phyloP scores from a whole-genome alignment of 2,888 invertebrate species.

The Steromphala cineraria region DNA sequence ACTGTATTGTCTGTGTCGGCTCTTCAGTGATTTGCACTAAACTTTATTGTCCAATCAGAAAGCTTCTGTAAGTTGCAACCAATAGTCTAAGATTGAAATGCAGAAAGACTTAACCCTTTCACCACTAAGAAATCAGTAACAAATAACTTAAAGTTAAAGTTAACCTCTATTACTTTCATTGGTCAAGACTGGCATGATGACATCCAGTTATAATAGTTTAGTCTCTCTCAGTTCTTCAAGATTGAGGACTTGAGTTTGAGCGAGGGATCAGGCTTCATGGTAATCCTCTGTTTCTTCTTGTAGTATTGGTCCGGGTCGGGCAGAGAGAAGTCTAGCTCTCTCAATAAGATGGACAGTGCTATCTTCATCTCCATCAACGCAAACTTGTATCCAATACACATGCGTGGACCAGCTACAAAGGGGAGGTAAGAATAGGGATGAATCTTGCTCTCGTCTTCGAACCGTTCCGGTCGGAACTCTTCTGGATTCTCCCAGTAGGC shows the following conservation, averaged over 20 bases:
- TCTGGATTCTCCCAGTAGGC: slow-evolving; percentile 54
- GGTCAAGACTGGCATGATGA: no score
- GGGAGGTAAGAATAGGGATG: slow-evolving; percentile 43
- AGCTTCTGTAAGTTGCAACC: no score
- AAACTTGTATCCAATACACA: slow-evolving; percentile 60
- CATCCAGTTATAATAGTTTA: no score
- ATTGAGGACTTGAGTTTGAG: slow-evolving; percentile 29
- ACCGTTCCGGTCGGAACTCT: slow-evolving; percentile 58
- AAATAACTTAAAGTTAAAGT: no score
- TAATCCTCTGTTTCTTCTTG: slow-evolving; percentile 35
- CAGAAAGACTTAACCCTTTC: no score
- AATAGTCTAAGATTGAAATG: no score
- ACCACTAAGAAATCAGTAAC: no score
- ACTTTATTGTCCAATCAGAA: no score
- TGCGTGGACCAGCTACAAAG: slow-evolving; percentile 51
- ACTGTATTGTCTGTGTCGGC: no score
- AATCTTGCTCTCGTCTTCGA: slow-evolving; percentile 35
- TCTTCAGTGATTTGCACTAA: no score
- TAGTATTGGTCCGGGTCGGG: slow-evolving; percentile 40
- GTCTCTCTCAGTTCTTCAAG: not conserved
- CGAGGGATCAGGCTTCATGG: slow-evolving; percentile 47
- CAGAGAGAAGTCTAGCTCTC: slow-evolving; percentile 38
- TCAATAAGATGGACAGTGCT: slow-evolving; percentile 37
- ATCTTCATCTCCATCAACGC: slow-evolving; percentile 51
- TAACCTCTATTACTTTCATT: no score